These are phyloP conservation scores for Numenius phaeopus DNA, from an alignment of 2,797 vertebrate species.

Conservation along the genomic window DNA sequence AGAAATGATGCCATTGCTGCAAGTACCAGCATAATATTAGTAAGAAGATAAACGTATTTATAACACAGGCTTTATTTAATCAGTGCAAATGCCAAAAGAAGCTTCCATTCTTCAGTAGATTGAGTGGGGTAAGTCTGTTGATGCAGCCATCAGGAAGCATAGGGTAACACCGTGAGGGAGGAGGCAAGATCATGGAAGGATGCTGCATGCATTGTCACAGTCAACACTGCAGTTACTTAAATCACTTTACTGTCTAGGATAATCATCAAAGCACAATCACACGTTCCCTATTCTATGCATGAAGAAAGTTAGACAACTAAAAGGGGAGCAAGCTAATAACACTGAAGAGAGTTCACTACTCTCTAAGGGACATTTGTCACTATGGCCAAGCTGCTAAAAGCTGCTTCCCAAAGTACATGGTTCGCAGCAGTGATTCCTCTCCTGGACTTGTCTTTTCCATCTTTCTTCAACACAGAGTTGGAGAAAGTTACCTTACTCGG, in stretches of 20 bases:
- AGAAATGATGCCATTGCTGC: background rate
- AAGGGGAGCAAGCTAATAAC: background rate
- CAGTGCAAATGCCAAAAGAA: background rate
- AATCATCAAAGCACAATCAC: background rate
- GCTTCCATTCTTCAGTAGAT: background rate
- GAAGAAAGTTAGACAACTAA: background rate
- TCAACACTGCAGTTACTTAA: background rate
- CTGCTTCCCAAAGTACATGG: rapidly evolving
- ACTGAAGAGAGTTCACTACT: background rate
- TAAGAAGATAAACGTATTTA: background rate
- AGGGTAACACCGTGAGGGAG: background rate
- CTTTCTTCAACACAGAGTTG: background rate
- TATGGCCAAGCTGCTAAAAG: background rate
- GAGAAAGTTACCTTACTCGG: background rate
- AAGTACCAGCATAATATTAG: background rate
- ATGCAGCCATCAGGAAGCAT: background rate
- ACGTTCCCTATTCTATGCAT: background rate
- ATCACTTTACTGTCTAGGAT: background rate
- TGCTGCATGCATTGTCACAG: background rate
- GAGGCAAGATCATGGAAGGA: background rate
- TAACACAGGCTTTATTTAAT: background rate
- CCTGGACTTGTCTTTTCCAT: background rate
- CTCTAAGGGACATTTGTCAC: background rate
- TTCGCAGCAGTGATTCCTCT: background rate
- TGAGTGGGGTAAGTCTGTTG: background rate